Evolutionary conservation across 2,113 vertebrate species (phyloP), one percentile per base, ranked within the genome.

Genomic region (Tragelaphus strepsiceros): DNA sequence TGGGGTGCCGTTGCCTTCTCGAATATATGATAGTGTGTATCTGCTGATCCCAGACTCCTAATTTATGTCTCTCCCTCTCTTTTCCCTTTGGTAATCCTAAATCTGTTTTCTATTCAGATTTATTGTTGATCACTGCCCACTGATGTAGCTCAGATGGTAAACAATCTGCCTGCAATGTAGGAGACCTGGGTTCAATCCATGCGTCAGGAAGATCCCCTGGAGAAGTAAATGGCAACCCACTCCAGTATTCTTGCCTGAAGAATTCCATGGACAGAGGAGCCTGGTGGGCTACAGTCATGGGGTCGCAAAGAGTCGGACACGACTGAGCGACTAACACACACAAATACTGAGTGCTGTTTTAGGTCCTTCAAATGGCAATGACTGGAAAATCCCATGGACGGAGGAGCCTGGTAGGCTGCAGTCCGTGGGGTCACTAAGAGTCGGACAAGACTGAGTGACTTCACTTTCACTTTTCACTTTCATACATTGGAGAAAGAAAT

Each of bases 251-350:
- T 71, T 12, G 19, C n/a, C n/a, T 71, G 67, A n/a, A 71, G n/a
- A 39, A 71, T 71, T 71, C n/a, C 67, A 71, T 39, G 67, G n/a
- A 39, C 35, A 39, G 67, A 71, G n/a, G 67, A 71, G 67, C 19
- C 67, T 12, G n/a, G 19, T 12, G 67, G 67, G n/a, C n/a, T 71
- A 39, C 10, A 71, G 67, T 12, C 67, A 39, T 22, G 67, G n/a
- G 67, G n/a, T 71, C 2, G 2, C n/a, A 22, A 71, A 35, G n/a
- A 22, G 19, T 71, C 0, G 1, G n/a, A 71, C 64, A 71, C 0
- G 5, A 71, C n/a, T 71, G 67, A 71, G n/a, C 0, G 10, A 22
- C 67, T 39, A 39, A 22, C n/a, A 39, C n/a, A 71, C 67, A 39
- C 19, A 35, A 22, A 71, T 46, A 26, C 0, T 7, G 8, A 74